phyloP scores from a whole-genome alignment of 2,888 invertebrate genomes.

The Epinotia brunnichana region DNA sequence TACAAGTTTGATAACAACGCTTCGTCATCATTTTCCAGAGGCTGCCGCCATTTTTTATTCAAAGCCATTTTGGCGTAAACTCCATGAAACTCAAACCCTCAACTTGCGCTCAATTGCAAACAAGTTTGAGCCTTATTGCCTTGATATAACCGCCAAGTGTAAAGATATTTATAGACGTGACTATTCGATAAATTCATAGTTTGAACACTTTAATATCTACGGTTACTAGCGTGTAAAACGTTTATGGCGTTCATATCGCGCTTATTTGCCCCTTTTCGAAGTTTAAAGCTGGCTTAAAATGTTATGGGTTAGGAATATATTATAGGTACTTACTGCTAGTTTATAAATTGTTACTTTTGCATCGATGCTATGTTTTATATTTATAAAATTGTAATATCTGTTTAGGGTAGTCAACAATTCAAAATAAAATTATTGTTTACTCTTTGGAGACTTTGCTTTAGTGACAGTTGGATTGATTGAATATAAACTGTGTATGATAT shows the following conservation, averaged over 20 bases:
- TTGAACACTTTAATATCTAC: conserved; percentile 29
- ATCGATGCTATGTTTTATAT: no score
- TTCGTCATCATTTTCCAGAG: background rate
- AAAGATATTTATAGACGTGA: background rate
- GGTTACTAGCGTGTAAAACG: conserved; percentile 26
- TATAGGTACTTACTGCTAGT: no score
- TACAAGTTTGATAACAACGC: background rate
- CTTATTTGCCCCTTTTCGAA: conserved; percentile 5
- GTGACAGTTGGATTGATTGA: no score
- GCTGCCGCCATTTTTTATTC: background rate
- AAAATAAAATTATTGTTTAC: no score
- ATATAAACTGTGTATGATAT: no score
- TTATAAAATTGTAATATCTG: no score
- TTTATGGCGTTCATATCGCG: conserved; percentile 8
- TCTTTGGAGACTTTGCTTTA: no score
- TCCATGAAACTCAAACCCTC: background rate
- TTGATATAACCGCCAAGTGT: background rate
- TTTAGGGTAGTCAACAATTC: no score
- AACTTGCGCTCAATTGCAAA: background rate
- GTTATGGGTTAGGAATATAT: conserved; percentile 10
- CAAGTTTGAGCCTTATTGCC: no score
- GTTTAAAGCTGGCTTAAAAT: conserved; percentile 23
- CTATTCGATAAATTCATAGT: conserved; percentile 20
- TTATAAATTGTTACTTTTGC: background rate
- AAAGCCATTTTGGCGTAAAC: conserved; percentile 10